Evolutionary conservation across 2,888 invertebrate genomes (phyloP), one percentile per base, ranked within the genome.

Genomic region (Azorinus chamasolen): DNA sequence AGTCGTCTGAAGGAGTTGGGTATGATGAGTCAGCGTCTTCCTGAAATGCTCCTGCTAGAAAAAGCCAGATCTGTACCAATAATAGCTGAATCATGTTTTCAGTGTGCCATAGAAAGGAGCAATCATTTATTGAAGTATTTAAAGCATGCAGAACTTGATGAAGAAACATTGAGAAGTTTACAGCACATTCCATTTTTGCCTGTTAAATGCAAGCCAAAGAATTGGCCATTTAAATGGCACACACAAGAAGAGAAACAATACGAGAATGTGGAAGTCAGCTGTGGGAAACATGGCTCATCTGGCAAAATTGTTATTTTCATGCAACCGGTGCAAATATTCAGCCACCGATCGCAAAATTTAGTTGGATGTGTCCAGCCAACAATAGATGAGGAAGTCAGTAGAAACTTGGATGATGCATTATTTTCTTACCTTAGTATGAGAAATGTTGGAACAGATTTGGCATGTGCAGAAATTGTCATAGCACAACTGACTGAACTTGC

Each of bases 31-130:
- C 20, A 63, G 10, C 24, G 24, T 0, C 24, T 74, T 27, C 14
- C 53, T n/a, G 48, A 68, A 25, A 18, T 10, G 1, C 0, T 68
- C 10, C 14, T 74, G 25, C 1, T 63, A 12, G 58, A 68, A 10
- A 37, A 59, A 18, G 70, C 70, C 8, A 16, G 25, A 1, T 54
- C 46, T 24, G 22, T 75, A 4, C 6, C 39, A 32, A 5, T 27
- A 4, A 5, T 55, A 14, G 37, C 55, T 41, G 22, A 58, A 20
- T 41, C 24, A 43, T 75, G 75, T 57, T 20, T 8, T 8, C 16
- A 1, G 2, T 75, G 75, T 65, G 65, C 70, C 12, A 39, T 37
- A n/a, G 41, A 54, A 20, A 43, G 59, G 10, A 50, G 37, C 43
- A 41, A 20, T 1, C 22, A 25, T 18, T n/a, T 75, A 3, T 16